Base-by-base conservation (phyloP, 2,797 vertebrate species). In the Rhinatrema bivittatum region DNA sequence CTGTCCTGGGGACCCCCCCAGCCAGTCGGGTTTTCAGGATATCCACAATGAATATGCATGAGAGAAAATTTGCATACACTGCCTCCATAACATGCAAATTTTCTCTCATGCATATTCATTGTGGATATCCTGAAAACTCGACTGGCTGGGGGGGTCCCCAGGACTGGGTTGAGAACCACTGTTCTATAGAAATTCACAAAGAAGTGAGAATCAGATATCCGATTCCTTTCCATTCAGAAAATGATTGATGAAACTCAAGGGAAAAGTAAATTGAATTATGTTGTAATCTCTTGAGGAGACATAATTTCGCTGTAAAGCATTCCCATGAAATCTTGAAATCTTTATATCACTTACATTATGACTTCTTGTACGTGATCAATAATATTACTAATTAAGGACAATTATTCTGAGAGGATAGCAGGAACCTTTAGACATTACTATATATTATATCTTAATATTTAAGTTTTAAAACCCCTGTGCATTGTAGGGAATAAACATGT, bases 361-460 rank as follows among this genome's bases (percentile, higher is more conserved):
- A 67, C 59, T 76, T 53, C 60, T 71, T 69, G 57, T 65, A 60
- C 45, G 59, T 60, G 64, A 79, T 82, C 74, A 79, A 83, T 80
- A 81, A 70, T 68, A 68, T 76, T 70, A 83, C 74, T 72, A 78
- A 75, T 76, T 75, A 76, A 78, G 72, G 61, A 69, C 55, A 78
- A 78, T 79, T 70, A 78, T 72, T 74, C 70, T 71, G 48, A 71
- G 74, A 53, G 52, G 47, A 56, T 68, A 32, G 32, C 30, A 32
- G 46, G 50, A 73, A 66, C 66, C 62, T 72, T 60, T 42, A 62
- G 47, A n/a, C 47, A 55, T 49, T 14, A 54, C 38, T 62, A 22
- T 39, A 46, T 53, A 65, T 63, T 63, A 60, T 38, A 17, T 16
- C 29, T 27, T 26, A 21, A 15, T 31, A 11, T 28, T 32, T 38